Evolutionary conservation across 2,888 invertebrate genomes (phyloP), one percentile per base, ranked within the genome.

Genomic region (Carpatolechia fugitivella): DNA sequence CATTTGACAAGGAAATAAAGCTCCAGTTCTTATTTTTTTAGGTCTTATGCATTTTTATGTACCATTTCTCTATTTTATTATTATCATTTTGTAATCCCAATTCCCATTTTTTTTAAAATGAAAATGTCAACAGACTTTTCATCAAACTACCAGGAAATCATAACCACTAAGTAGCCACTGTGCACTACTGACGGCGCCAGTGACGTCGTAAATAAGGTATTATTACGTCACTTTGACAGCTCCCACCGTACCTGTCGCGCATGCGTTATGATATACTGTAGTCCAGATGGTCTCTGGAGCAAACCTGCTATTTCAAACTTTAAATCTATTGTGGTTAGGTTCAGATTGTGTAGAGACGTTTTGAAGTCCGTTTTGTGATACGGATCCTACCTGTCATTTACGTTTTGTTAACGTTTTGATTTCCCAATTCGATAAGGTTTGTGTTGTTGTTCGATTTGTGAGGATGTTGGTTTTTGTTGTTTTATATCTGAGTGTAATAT

Each of bases 171-270:
- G 18, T 18, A 41, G 16, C 18, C 16, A 11, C 36, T 36, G 1
- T 36, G 4, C 38, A 20, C 40, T 20, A 18, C 64, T 72, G 73
- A 72, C 72, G 67, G 72, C 63, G 69, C 70, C 62, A 24, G 29
- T 70, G 68, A 72, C 68, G 74, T 78, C 76, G 77, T 79, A 78
- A 82, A 87, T 85, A 86, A 79, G 80, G 82, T 78, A 80, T 54
- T 33, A 44, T 83, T 78, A 81, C 82, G 80, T 80, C 78, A 80
- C 67, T 75, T 61, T 80, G 86, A 84, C 85, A 82, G 85, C 85
- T 82, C 78, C 81, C 72, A 78, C 70, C 67, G 68, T 72, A 74
- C 72, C 74, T 80, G 83, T 82, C 84, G 78, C 77, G 80, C 80
- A 80, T 40, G 16, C 44, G 30, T 40, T 24, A 52, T 33, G 40